Base-by-base conservation (phyloP, 2,888 invertebrate genomes). In the Abrostola tripartita region DNA sequence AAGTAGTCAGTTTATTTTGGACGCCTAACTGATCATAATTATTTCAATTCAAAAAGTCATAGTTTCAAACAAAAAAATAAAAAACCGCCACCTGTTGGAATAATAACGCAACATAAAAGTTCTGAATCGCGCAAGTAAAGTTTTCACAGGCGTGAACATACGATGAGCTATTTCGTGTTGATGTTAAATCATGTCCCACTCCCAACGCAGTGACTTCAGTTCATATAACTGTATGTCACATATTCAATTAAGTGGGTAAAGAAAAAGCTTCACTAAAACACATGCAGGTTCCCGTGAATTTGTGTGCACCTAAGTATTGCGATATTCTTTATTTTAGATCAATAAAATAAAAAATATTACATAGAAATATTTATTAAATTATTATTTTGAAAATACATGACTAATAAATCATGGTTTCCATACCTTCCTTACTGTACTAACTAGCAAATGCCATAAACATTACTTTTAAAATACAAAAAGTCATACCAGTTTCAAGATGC, bases 301-400 rank as follows among this genome's bases (percentile, higher is more conserved):
- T 90, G 90, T 89, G 90, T 90, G 89, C 88, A 90, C 90, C 89
- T 90, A 88, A 88, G 86, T 84, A 81, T 85, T 71, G 89, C 89
- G 65, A 90, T 89, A 89, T 58, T 70, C 56, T 76, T 67, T 54
- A 50, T 49, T 52, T 24, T 52, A 1, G 0, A 42, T 8, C 37
- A 37, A 12, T 36, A 37, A 52, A 5, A n/a, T 6, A 35, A 35
- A 53, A 42, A 11, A 53, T 42, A 40, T 0, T 8, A 1, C 0
- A 11, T 47, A 38, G 14, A 9, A 0, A 6, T 14, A 11, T 40
- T 35, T 37, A n/a, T 42, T 4, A 7, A 5, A 5, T 9, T 9
- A 14, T 24, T 14, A 57, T 51, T 24, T n/a, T 7, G 8, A 5
- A 41, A 11, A 42, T 40, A 35, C 6, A 5, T 24, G n/a, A 10